These are phyloP conservation scores for Syrista parreyssii DNA, from an alignment of 2,888 invertebrate species.

Conservation along the genomic window DNA sequence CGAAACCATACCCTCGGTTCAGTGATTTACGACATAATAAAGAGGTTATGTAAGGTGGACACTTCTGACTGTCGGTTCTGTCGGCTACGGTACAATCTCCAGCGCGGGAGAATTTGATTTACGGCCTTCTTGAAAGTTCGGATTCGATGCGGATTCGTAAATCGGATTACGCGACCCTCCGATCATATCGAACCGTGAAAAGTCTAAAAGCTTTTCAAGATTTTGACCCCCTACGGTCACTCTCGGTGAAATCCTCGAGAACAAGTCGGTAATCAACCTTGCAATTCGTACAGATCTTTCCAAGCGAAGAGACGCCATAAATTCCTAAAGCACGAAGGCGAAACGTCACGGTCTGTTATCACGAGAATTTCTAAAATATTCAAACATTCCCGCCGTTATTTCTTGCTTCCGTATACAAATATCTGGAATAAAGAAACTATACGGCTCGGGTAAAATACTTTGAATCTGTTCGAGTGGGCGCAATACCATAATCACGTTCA, in stretches of 20 bases:
- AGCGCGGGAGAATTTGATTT: conserved; percentile 40
- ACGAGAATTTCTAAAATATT: neutral
- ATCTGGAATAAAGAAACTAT: neutral
- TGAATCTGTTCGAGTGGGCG: neutral
- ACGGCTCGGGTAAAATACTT: neutral
- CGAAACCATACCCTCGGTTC: conserved; percentile 2
- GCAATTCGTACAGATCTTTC: neutral
- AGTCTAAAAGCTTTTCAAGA: conserved; percentile 9
- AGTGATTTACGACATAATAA: conserved; percentile 51
- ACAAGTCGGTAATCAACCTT: neutral
- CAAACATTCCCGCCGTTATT: neutral
- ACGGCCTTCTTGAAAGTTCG: conserved; percentile 47
- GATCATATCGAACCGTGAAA: conserved; percentile 16
- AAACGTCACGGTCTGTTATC: neutral
- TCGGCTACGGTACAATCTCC: conserved; percentile 25
- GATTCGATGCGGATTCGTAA: conserved; percentile 44
- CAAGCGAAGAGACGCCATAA: neutral
- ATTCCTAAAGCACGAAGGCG: neutral
- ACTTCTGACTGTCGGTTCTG: conserved; percentile 15
- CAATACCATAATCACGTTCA: neutral
- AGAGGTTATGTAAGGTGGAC: conserved; percentile 47
- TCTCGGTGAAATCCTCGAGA: neutral
- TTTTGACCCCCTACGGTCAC: neutral
- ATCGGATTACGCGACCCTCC: conserved; percentile 22
- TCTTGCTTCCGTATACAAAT: neutral